These are phyloP conservation scores for Brachionus paranguensis DNA, from an alignment of 1,140 invertebrate species.

Conservation along the genomic window DNA sequence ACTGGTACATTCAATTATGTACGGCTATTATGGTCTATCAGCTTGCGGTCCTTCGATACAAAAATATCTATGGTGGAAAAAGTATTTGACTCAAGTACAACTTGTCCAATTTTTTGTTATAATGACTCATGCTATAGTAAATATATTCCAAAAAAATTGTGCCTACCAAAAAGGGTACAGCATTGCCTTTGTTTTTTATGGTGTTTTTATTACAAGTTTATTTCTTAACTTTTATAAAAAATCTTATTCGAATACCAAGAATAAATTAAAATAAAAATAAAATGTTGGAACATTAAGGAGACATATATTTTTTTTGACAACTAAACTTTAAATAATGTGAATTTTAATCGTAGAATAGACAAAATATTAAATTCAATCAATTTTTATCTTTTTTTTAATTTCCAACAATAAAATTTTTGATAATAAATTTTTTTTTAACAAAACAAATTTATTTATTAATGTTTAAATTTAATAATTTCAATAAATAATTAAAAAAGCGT, in stretches of 20 bases:
- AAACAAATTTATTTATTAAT: too few species aligned
- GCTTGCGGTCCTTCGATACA: constrained; percentile 56
- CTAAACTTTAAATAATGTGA: not conserved
- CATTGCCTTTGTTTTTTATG: constrained; percentile 31
- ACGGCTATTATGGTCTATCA: constrained; percentile 67
- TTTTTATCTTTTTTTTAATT: too few species aligned
- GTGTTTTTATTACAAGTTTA: constrained; percentile 19
- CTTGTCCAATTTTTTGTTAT: constrained; percentile 42
- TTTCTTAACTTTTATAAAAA: constrained; percentile 36
- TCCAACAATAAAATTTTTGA: not conserved
- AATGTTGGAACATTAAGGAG: not conserved
- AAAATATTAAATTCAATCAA: too few species aligned
- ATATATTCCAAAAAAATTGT: constrained; percentile 29
- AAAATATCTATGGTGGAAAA: constrained; percentile 57
- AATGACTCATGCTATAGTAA: constrained; percentile 35
- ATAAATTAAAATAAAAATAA: not conserved
- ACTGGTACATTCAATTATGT: constrained; percentile 73
- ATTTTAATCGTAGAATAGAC: too few species aligned
- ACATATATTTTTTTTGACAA: not conserved
- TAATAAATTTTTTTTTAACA: not conserved
- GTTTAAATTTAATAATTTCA: too few species aligned
- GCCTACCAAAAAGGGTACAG: constrained; percentile 28
- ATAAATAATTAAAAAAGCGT: too few species aligned
- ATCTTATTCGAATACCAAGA: not conserved
- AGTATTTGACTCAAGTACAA: constrained; percentile 53